phyloP scores from a whole-genome alignment of 2,797 vertebrate species.

The Mastacembelus armatus region DNA sequence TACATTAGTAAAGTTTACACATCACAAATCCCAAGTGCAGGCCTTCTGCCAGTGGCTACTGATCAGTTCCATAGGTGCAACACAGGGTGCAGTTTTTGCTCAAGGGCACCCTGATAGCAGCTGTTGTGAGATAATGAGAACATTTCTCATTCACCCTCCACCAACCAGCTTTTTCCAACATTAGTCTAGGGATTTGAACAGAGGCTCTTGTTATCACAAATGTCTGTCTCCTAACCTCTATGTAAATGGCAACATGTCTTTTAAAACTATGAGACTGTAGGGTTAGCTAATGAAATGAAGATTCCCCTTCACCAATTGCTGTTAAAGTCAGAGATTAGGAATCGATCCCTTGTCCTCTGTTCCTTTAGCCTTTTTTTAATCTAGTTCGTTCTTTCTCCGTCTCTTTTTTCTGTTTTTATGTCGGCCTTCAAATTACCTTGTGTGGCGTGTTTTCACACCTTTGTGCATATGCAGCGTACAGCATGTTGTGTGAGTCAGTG shows the following conservation, averaged over 20 bases:
- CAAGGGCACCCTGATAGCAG: conserved; percentile 21
- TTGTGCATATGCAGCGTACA: conserved; percentile 10
- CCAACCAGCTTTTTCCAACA: not conserved
- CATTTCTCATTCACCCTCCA: conserved; percentile 20
- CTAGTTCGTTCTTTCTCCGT: not conserved
- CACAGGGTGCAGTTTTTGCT: conserved; percentile 30
- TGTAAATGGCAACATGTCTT: conserved; percentile 6
- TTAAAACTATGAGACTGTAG: not conserved
- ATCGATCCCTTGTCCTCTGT: not conserved
- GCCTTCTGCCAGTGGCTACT: not conserved
- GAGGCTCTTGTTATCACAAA: not conserved
- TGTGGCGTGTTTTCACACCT: conserved; percentile 14
- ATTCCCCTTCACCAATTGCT: not conserved
- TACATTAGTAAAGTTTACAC: not conserved
- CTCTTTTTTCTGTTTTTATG: not conserved
- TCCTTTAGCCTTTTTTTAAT: not conserved
- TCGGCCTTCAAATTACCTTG: not conserved
- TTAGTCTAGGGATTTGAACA: not conserved
- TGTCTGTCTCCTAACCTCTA: not conserved
- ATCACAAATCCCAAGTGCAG: not conserved
- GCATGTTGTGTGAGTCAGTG: not conserved
- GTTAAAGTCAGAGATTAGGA: not conserved
- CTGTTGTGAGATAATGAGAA: conserved; percentile 24
- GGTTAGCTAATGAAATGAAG: conserved; percentile 16
- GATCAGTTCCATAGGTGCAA: conserved; percentile 17